Evolutionary conservation across 2,113 vertebrate genomes (phyloP).

Genomic region (Alexandromys fortis): DNA sequence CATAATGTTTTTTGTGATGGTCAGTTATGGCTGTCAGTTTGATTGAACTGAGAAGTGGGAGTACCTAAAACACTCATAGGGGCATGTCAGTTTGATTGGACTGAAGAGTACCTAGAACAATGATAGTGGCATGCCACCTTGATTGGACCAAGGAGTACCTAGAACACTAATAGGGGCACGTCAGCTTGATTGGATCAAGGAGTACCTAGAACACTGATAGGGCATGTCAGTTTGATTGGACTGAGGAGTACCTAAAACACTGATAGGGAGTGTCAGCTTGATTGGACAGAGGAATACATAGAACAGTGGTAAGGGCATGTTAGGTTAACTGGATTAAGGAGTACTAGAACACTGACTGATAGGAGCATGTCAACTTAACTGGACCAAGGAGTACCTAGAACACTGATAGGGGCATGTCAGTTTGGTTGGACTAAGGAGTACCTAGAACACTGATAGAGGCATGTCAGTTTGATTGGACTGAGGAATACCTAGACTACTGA

Average conservation of each 20-base stretch:
- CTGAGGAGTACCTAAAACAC: not conserved
- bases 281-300: too few relatives aligned
- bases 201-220: not conserved
- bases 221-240: not conserved
- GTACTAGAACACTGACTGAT: not conserved
- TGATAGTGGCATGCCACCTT: too few relatives aligned
- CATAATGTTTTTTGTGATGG: not conserved
- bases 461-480: not conserved
- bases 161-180: not conserved
- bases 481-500: not conserved
- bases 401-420: too few relatives aligned
- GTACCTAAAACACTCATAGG: too few relatives aligned
- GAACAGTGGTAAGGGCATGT: not conserved
- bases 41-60: too few relatives aligned
- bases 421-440: not conserved
- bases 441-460: not conserved
- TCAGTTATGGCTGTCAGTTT: not conserved
- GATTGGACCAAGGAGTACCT: not conserved
- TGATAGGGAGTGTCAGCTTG: not conserved
- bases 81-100: not conserved
- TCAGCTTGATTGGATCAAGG: not conserved
- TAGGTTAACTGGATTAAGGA: too few relatives aligned
- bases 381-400: too few relatives aligned
- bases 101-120: not conserved
- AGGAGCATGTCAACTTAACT: not conserved